Conservation (phyloP, 2,113 vertebrate species). For the Antennarius striatus region DNA sequence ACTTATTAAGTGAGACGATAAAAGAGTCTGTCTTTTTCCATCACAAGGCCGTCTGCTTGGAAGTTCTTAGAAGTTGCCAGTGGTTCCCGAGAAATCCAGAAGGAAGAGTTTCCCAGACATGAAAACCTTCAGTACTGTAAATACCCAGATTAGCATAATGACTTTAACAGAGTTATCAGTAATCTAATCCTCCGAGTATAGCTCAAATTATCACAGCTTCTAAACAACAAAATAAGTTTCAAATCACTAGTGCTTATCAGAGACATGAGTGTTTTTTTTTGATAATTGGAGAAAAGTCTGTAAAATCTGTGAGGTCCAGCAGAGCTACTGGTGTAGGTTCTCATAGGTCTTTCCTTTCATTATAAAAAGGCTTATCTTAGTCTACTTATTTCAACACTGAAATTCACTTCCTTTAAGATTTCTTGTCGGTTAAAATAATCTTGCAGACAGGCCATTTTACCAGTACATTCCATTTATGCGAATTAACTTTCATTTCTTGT, state of each 20-base stretch:
- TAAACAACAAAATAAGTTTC: not conserved
- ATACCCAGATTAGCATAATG: slow-evolving; percentile 24
- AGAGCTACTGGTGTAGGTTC: too few species aligned
- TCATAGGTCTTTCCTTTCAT: too few species aligned
- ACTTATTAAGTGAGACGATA: slow-evolving; percentile 45
- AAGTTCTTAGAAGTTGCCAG: slow-evolving; percentile 34
- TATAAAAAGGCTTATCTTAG: too few species aligned
- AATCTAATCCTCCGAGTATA: slow-evolving; percentile 21
- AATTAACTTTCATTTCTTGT: too few species aligned
- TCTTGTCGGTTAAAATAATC: too few species aligned
- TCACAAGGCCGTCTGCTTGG: slow-evolving; percentile 52
- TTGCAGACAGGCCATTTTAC: too few species aligned
- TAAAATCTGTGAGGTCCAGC: too few species aligned
- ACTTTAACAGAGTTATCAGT: slow-evolving; percentile 1
- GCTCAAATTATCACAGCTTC: not conserved
- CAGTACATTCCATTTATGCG: too few species aligned
- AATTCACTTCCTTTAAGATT: too few species aligned
- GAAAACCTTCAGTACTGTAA: slow-evolving; percentile 33
- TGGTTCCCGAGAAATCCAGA: not conserved
- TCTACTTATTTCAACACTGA: too few species aligned
- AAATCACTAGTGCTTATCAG: not conserved
- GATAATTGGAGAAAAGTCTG: too few species aligned
- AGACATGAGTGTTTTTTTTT: too few species aligned
- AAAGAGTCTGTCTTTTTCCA: slow-evolving; percentile 33
- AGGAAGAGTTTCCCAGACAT: not conserved